Base-by-base conservation (phyloP, 1,140 invertebrate genomes). In the Caenorhabditis brenneri region DNA sequence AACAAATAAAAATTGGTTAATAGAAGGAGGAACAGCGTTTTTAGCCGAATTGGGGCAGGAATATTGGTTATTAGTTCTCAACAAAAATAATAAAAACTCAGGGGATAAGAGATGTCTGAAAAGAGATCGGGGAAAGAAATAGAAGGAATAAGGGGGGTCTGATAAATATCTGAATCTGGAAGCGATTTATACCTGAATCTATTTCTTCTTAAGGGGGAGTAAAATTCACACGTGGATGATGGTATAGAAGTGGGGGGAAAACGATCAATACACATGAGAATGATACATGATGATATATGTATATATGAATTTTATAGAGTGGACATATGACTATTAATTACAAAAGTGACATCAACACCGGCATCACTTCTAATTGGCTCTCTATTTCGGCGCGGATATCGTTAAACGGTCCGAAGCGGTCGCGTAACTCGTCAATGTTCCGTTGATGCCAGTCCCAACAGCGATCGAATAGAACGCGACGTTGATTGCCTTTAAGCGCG, bases 281-380 rank as follows among this genome's bases (percentile, higher is more conserved):
- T 65, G n/a, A 46, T n/a, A 74, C 36, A 42, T 16, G 31, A 65
- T 65, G 24, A n/a, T 36, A 65, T 36, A 74, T 74, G 24, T 46
- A 12, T 12, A 46, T 74, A 46, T 74, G 19, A 29, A 33, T 33
- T 33, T 33, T 65, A 55, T 55, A 55, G 22, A 10, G 9, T 27
- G 24, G 6, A 10, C 27, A 27, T 55, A 27, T 55, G 24, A 22
- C 24, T 46, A 74, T 12, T 74, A 74, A 46, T 74, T 74, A 74
- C 65, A 74, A 42, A 4, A 74, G 65, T 22, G 24, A 24, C 65
- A 42, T 74, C 65, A 74, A 74, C 29, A 74, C n/a, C 22, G 65
- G 65, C 65, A 74, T 74, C 22, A 74, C 65, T 74, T 74, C 65
- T 3, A 74, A 42, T 46, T 74, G 65, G 42, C 65, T 74, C 22